These are phyloP conservation scores for Parapsyche elsis DNA, from an alignment of 1,140 invertebrate species.

Conservation along the genomic window DNA sequence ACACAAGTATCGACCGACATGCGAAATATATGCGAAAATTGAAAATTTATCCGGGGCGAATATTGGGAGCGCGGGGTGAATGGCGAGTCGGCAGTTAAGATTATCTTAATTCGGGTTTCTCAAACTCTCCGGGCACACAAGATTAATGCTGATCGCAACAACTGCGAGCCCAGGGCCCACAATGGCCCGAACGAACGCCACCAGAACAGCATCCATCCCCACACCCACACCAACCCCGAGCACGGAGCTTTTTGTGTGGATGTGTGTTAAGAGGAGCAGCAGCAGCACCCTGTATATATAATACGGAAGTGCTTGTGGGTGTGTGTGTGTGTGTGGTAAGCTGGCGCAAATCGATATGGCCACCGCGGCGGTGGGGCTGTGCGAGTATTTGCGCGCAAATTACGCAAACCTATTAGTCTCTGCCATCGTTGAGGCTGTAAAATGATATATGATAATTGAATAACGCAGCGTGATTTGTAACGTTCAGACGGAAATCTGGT, in stretches of 20 bases:
- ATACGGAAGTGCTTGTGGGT: neutral
- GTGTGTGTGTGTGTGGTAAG: neutral
- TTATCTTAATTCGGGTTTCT: slow-evolving; percentile 46
- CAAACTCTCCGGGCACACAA: slow-evolving; percentile 34
- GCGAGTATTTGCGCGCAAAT: slow-evolving; percentile 52
- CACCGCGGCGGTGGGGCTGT: slow-evolving; percentile 8
- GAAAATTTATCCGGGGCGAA: neutral
- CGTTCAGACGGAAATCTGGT: slow-evolving; percentile 38
- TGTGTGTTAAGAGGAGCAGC: neutral
- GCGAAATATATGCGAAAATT: neutral
- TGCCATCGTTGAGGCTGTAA: slow-evolving; percentile 46
- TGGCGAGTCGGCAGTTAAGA: slow-evolving; percentile 37
- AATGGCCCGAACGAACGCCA: slow-evolving; percentile 7
- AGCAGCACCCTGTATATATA: neutral
- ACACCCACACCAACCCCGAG: neutral
- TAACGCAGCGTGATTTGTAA: slow-evolving; percentile 50
- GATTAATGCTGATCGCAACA: slow-evolving; percentile 47
- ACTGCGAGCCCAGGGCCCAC: slow-evolving; percentile 32
- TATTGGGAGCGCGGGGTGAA: neutral
- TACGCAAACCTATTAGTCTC: slow-evolving; percentile 53
- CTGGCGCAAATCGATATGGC: slow-evolving; percentile 30
- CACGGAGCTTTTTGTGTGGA: neutral
- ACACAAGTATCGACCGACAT: neutral
- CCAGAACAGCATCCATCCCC: slow-evolving; percentile 17
- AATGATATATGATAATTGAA: slow-evolving; percentile 55